Conservation (phyloP, 2,113 vertebrate species). For the Eolophus roseicapilla region DNA sequence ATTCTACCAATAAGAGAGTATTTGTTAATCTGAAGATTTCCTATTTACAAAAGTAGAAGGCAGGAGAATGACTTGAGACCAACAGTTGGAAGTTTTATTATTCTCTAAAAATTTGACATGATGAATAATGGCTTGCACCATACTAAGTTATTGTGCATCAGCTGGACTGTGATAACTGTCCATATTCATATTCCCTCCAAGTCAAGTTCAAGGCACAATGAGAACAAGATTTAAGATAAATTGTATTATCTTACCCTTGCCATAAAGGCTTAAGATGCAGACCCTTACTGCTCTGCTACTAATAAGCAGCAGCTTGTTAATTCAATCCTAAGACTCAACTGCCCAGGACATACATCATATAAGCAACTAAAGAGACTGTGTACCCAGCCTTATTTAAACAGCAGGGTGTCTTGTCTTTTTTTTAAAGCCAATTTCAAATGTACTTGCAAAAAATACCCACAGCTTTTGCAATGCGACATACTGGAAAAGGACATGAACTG, state of each 20-base stretch:
- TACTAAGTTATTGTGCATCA: not conserved
- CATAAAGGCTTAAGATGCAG: not conserved
- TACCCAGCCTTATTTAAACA: not conserved
- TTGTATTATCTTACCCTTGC: not conserved
- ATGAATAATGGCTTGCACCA: not conserved
- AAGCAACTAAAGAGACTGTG: not conserved
- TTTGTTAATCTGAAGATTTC: not conserved
- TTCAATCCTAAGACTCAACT: not conserved
- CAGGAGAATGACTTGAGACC: not conserved
- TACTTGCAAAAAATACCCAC: not conserved
- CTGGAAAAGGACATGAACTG: not conserved
- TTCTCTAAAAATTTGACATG: not conserved
- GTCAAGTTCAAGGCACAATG: not conserved
- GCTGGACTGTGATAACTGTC: not conserved
- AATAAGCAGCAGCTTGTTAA: not conserved
- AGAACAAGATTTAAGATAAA: not conserved
- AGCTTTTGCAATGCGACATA: not conserved
- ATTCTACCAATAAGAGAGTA: not conserved
- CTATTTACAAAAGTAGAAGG: not conserved
- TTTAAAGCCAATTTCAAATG: not conserved
- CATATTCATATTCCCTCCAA: not conserved
- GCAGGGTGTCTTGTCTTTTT: not conserved
- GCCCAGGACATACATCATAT: not conserved
- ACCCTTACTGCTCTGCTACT: not conserved
- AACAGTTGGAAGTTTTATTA: not conserved